Evolutionary conservation across 2,797 vertebrate genomes (phyloP), one percentile per base, ranked within the genome.

Genomic region (Pipistrellus pipistrellus): DNA sequence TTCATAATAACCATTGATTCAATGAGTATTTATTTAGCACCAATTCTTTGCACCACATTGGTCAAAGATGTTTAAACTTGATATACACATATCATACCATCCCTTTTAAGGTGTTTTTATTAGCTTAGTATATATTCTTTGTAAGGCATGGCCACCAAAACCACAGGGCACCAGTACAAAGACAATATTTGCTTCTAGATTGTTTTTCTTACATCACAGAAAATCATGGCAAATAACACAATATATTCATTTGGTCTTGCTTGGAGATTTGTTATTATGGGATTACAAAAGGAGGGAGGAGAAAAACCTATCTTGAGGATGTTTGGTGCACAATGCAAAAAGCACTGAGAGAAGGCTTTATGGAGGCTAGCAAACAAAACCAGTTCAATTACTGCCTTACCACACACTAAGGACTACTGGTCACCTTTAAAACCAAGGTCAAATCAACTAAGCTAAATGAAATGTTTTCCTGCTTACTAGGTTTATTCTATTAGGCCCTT

Each of bases 401-500:
- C 59, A 59, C 18, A 71, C 25, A 57, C 57, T 53, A 41, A 69
- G 38, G 53, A 66, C 35, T 85, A 41, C 68, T 91, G 77, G 77
- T 88, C 62, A 89, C 44, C 64, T 91, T 92, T 93, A 59, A 90
- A 95, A 90, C 59, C 75, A 90, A 93, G 85, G 78, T 75, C 66
- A 82, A 18, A 82, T 81, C 80, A 91, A 41, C 81, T 88, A 55
- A 85, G 30, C 51, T 77, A 83, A 92, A 80, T 94, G 55, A 90
- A 88, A 86, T 64, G 44, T 41, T 88, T 96, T 96, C 90, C 95
- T 96, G 88, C 46, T 92, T 91, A 87, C 72, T 88, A 66, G 78
- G 30, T 89, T 97, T 83, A 84, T 93, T 93, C 72, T 94, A 76
- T 94, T 94, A 90, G 51, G 20, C 78, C 62, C 41, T 88, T 95